phyloP scores from a whole-genome alignment of 2,113 vertebrate species.

The Thryonomys swinderianus region DNA sequence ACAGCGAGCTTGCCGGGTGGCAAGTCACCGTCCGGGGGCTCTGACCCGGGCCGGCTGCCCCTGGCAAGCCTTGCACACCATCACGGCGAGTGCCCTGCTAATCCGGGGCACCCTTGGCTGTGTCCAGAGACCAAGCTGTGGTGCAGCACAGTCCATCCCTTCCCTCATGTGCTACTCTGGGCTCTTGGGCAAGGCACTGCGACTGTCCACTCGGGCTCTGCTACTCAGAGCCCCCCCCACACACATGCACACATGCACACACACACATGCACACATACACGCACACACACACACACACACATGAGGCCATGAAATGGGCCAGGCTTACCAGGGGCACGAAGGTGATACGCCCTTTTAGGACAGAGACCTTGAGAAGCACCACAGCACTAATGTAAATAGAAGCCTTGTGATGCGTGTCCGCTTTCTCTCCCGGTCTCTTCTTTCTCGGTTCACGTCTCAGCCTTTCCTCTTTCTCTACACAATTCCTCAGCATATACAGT shows the following conservation, averaged over 20 bases:
- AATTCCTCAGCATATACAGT: fast-evolving
- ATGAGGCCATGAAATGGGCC: neutral
- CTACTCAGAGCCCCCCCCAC: neutral
- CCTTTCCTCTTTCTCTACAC: neutral
- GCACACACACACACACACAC: neutral
- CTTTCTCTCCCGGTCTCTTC: neutral
- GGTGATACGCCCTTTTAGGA: neutral
- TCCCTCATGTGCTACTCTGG: neutral
- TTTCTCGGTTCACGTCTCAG: neutral
- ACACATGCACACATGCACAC: neutral
- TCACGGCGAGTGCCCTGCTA: neutral
- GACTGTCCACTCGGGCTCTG: neutral
- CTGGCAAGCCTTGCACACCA: neutral
- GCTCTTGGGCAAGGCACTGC: neutral
- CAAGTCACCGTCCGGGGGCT: neutral
- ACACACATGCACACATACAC: neutral
- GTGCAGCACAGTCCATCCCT: neutral
- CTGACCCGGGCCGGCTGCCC: neutral
- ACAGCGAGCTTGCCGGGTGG: neutral
- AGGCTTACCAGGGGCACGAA: neutral
- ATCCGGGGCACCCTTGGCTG: neutral
- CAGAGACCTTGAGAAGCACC: neutral
- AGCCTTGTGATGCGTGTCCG: neutral
- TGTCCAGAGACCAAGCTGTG: neutral
- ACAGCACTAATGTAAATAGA: neutral